These are phyloP conservation scores for Porphyrio hochstetteri DNA, from an alignment of 2,113 vertebrate species.

Conservation along the genomic window DNA sequence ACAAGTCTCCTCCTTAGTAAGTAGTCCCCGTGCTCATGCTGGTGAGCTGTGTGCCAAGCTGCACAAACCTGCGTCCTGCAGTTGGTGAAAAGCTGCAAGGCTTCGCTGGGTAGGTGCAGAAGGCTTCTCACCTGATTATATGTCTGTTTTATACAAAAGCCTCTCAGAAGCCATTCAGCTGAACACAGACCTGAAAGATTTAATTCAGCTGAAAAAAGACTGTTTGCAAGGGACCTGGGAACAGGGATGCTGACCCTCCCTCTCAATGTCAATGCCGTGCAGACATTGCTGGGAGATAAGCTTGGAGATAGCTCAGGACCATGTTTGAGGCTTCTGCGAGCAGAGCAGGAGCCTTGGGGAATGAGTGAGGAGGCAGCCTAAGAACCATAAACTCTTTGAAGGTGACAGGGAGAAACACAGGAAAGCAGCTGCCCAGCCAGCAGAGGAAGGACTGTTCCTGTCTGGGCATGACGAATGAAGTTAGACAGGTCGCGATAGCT, in stretches of 20 bases:
- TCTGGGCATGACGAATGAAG: not conserved
- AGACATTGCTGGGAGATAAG: not conserved
- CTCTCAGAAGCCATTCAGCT: not conserved
- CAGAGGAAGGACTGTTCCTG: not conserved
- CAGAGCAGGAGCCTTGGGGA: not conserved
- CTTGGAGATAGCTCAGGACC: not conserved
- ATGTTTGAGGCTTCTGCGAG: not conserved
- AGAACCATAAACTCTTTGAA: not conserved
- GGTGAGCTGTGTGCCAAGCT: not conserved
- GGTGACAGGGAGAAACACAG: not conserved
- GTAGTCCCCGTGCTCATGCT: not conserved
- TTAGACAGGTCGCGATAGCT: not conserved
- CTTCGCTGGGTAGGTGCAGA: not conserved
- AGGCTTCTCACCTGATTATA: not conserved
- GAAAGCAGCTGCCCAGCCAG: not conserved
- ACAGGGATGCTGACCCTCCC: not conserved
- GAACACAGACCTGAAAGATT: not conserved
- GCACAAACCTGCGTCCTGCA: not conserved
- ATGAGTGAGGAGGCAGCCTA: not conserved
- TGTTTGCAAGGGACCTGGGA: not conserved
- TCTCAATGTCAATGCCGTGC: not conserved
- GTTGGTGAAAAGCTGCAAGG: not conserved
- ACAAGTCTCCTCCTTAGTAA: not conserved
- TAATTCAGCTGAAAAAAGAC: not conserved
- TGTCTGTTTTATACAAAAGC: not conserved